Percentiles rank a stretch among this genome's conserved stretches.
Conservation (phyloP, 2,888 invertebrate genomes). For the Nomada lathburiana region DNA sequence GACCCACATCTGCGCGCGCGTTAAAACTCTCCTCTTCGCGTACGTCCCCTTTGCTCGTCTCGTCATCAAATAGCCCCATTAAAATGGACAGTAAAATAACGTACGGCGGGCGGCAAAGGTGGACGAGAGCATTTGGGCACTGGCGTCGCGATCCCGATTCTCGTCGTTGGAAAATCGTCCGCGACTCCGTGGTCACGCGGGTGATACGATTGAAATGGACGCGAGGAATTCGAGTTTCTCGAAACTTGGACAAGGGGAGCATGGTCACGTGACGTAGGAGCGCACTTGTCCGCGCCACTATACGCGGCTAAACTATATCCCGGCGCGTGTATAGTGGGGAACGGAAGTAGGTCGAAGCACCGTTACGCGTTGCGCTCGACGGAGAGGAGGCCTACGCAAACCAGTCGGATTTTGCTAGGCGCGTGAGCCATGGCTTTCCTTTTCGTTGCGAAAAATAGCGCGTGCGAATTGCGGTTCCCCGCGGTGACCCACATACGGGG, state of each 20-base stretch:
- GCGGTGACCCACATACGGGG: slow-evolving; percentile 78
- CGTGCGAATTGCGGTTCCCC: slow-evolving; percentile 82
- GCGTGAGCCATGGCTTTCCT: slow-evolving; percentile 82
- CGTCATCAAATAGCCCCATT: too few species aligned
- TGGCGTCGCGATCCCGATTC: too few species aligned
- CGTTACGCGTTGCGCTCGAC: slow-evolving; percentile 81
- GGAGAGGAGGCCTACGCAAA: slow-evolving; percentile 72
- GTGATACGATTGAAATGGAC: neutral
- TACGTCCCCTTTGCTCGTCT: too few species aligned
- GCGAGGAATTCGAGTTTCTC: slow-evolving; percentile 35
- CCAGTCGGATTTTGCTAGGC: slow-evolving; percentile 78
- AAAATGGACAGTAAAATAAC: too few species aligned
- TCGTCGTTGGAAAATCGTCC: too few species aligned
- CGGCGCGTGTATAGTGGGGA: slow-evolving; percentile 68
- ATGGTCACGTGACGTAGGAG: slow-evolving; percentile 48
- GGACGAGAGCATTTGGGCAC: too few species aligned
- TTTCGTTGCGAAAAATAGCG: slow-evolving; percentile 84
- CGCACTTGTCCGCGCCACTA: slow-evolving; percentile 71
- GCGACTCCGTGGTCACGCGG: neutral
- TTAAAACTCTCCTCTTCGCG: neutral
- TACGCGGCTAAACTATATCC: slow-evolving; percentile 70
- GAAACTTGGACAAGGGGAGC: slow-evolving; percentile 32
- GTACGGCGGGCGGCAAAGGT: too few species aligned
- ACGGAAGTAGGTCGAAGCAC: slow-evolving; percentile 83
- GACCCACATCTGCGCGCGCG: slow-evolving; percentile 76